Base-by-base conservation (phyloP, 2,113 vertebrate species). In the Tylochromis polylepis region DNA sequence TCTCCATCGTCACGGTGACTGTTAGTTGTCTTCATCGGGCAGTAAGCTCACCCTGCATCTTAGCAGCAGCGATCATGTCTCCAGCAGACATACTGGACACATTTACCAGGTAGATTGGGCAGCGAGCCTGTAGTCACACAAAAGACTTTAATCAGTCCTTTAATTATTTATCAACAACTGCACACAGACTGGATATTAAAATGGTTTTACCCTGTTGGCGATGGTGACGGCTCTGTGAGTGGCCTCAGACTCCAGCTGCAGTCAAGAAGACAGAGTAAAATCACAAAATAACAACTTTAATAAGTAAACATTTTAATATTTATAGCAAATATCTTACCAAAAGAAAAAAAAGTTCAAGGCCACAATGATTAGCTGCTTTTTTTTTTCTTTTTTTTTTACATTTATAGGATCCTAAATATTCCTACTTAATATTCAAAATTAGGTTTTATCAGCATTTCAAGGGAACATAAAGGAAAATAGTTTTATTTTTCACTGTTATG, bases 191-290 rank as follows among this genome's bases (percentile, higher is more conserved):
- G 20, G 59, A 79, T 31, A 24, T 43, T 58, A 24, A 80, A 81
- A 75, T 49, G 1, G 46, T 58, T 97, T 97, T 95, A 99, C 98
- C 96, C 98, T 95, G 94, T 99, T 99, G 80, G 97, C 97, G 4
- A 99, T 98, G 94, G 98, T 99, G 94, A 99, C 97, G 22, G 97
- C 98, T 0, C 98, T 95, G 90, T 99, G 98, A 7, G 97, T 97
- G 49, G 98, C 98, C 91, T 99, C 98, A 0, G 98, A 98, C 92
- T 99, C 98, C 94, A 99, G 95, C 98, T 99, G 95, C 85, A 29
- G 79, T 85, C 20, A 83, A 24, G 2, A 79, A 80, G 11, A 86
- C 22, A 79, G 16, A 87, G 22, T 29, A 49, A 72, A 55, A 56
- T 79, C 34, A 85, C 41, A 72, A 36, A 53, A 79, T 65, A 15